Evolutionary conservation across 1,140 invertebrate genomes (phyloP).

Genomic region (Cyphomyrmex costatus): DNA sequence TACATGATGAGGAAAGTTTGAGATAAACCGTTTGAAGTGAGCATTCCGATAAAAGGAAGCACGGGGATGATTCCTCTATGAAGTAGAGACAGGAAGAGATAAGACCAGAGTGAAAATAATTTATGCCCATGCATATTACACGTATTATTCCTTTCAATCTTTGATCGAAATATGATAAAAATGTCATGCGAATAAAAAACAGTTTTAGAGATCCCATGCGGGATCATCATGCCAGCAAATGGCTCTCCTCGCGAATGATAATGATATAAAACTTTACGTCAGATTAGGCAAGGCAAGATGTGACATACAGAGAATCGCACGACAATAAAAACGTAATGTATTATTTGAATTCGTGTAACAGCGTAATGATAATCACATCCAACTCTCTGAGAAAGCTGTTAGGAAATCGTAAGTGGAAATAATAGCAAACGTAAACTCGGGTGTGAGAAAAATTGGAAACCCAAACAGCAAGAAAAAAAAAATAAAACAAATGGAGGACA

Average conservation of each 20-base stretch:
- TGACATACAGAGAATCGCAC: constrained; percentile 27
- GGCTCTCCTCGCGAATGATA: constrained; percentile 38
- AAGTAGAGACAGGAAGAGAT: constrained; percentile 19
- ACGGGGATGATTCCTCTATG: constrained; percentile 39
- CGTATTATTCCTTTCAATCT: constrained; percentile 29
- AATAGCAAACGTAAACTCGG: constrained; percentile 54
- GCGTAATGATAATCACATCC: constrained; percentile 57
- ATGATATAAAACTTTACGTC: neutral
- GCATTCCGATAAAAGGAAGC: constrained; percentile 63
- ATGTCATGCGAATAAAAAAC: constrained; percentile 47
- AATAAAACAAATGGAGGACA: constrained; percentile 14
- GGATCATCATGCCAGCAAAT: constrained; percentile 20
- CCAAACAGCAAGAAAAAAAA: constrained; percentile 39
- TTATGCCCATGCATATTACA: constrained; percentile 34
- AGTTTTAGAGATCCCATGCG: constrained; percentile 8
- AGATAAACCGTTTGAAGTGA: constrained; percentile 34
- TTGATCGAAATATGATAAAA: constrained; percentile 5
- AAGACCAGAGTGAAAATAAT: constrained; percentile 21
- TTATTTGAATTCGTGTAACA: constrained; percentile 2
- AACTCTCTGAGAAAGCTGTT: constrained; percentile 50
- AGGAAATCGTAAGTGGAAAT: constrained; percentile 44
- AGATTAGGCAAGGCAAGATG: constrained; percentile 26
- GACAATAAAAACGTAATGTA: constrained; percentile 42
- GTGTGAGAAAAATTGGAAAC: constrained; percentile 25
- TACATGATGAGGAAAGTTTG: constrained; percentile 3